Base-by-base conservation (phyloP, 1,140 invertebrate species). In the Phthorimaea operculella region DNA sequence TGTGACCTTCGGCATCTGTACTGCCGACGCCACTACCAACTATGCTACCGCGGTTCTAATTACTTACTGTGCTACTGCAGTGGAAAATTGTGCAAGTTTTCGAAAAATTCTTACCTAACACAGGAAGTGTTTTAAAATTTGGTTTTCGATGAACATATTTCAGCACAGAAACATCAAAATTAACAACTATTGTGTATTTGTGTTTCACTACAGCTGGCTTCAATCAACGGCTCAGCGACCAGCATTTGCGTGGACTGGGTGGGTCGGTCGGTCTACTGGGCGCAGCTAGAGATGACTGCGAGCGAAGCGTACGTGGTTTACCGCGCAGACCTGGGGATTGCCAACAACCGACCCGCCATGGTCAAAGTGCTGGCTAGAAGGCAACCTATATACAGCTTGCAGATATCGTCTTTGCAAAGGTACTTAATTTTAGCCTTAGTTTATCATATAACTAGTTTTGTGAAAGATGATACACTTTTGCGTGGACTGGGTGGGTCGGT, bases 191-290 rank as follows among this genome's bases (percentile, higher is more conserved):
- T 17, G 39, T 48, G 0, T 90, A 92, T 87, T 14, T 17, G 39
- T 48, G 0, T 90, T 92, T 87, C 85, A 94, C 56, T 74, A 90
- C 4, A 86, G 71, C 33, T 72, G 73, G 73, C 78, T 48, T 85
- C 91, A 9, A 85, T 95, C 16, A 89, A 91, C 52, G 89, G 89
- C 14, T 89, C 89, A 28, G 90, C 89, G 0, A 83, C 86, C 9
- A 90, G 91, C 62, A 73, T 97, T 7, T 90, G 91, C 7, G 86
- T 95, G 0, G 95, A 98, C 77, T 98, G 96, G 96, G 88, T 97
- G 9, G 90, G 91, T 42, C 87, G 93, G 49, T 90, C 90, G 47
- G 77, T 97, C 0, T 97, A 96, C 70, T 94, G 93, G 91, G 87
- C 91, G 0, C 92, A 94, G 76, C 71, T 82, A 3, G 86, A 87